phyloP scores from a whole-genome alignment of 2,797 vertebrate genomes.

The Sebastiscus albofasciatus region DNA sequence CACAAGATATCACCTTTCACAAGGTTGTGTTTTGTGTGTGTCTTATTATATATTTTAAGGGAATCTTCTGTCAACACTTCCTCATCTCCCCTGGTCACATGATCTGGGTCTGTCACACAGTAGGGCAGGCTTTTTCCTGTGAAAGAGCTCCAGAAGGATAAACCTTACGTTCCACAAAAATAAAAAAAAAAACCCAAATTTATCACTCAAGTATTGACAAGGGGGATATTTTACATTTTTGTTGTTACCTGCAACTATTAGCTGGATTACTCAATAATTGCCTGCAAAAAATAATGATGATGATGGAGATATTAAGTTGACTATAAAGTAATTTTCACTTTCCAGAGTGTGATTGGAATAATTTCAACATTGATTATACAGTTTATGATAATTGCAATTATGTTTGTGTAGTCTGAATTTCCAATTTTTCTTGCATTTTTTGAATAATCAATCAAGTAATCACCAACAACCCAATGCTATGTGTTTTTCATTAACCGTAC shows the following conservation, averaged over 20 bases:
- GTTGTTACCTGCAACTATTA: neutral
- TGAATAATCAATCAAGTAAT: conserved; percentile 2
- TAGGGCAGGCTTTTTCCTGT: conserved; percentile 42
- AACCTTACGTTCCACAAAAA: conserved; percentile 14
- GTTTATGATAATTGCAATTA: neutral
- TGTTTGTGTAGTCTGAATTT: neutral
- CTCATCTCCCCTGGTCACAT: conserved; percentile 82
- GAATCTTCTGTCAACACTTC: conserved; percentile 81
- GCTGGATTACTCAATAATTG: neutral
- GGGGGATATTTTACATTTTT: neutral
- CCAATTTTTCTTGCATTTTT: neutral
- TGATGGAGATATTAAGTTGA: neutral
- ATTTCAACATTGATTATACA: neutral
- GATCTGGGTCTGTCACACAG: conserved; percentile 72
- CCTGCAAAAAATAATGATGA: neutral
- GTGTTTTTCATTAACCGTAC: neutral
- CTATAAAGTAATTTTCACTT: neutral
- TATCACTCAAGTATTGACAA: conserved; percentile 4
- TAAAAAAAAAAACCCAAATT: neutral
- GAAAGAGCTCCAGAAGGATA: conserved; percentile 31
- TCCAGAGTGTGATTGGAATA: neutral
- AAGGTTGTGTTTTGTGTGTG: conserved; percentile 44
- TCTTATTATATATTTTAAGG: conserved; percentile 56
- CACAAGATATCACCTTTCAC: conserved; percentile 80
- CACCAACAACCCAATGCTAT: neutral